Evolutionary conservation across 2,888 invertebrate species (phyloP).

Genomic region (Hedya salicella): DNA sequence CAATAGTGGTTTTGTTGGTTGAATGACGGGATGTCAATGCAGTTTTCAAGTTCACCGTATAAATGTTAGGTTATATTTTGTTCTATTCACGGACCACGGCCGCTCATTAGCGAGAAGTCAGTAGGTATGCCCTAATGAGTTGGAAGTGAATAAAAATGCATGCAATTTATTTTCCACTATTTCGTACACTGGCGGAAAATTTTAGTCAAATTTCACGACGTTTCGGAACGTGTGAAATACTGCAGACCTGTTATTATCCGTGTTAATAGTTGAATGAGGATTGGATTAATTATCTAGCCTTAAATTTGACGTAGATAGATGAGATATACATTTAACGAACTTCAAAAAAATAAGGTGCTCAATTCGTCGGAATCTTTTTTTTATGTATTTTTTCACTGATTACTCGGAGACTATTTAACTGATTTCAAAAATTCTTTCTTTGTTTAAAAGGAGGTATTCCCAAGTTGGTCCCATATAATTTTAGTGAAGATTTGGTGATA

Average conservation of each 20-base stretch:
- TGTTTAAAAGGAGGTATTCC: too few relatives aligned
- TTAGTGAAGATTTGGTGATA: too few relatives aligned
- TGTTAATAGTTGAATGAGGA: neutral
- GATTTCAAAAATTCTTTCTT: too few relatives aligned
- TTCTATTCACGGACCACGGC: constrained; percentile 16
- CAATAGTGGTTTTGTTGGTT: neutral
- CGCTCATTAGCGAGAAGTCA: constrained; percentile 20
- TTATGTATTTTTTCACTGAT: too few relatives aligned
- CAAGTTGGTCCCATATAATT: too few relatives aligned
- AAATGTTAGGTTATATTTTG: constrained; percentile 10
- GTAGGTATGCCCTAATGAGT: constrained; percentile 25
- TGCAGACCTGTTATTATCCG: neutral
- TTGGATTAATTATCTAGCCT: too few relatives aligned
- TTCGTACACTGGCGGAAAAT: neutral
- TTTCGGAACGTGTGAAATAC: neutral
- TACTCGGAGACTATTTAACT: too few relatives aligned
- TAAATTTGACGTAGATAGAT: too few relatives aligned
- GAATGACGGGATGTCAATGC: neutral
- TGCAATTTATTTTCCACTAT: constrained; percentile 10
- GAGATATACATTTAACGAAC: too few relatives aligned
- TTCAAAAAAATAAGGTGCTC: too few relatives aligned
- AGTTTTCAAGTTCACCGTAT: constrained; percentile 28
- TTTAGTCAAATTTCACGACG: neutral
- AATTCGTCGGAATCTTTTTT: too few relatives aligned
- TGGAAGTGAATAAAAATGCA: constrained; percentile 12